These are phyloP conservation scores for Tenebrio molitor DNA, from an alignment of 1,140 invertebrate genomes.

Conservation along the genomic window DNA sequence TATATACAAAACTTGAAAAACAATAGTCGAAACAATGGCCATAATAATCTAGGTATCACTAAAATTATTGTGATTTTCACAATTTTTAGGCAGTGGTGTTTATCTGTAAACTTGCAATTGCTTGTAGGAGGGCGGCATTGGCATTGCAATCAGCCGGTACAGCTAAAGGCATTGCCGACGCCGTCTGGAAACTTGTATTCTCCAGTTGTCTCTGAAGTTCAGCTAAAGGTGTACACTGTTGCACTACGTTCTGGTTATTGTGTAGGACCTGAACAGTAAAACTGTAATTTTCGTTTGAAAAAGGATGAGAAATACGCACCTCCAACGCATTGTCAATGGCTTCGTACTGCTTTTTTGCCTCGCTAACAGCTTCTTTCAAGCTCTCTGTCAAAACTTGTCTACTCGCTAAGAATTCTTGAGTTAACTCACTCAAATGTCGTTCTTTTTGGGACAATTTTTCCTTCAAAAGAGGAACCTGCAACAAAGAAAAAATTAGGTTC, in stretches of 20 bases:
- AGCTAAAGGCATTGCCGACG: slow-evolving; percentile 63
- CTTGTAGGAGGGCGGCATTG: slow-evolving; percentile 63
- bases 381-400: slow-evolving; percentile 66
- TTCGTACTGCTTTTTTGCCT: slow-evolving; percentile 68
- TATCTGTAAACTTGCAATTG: slow-evolving; percentile 60
- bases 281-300: neutral
- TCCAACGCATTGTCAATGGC: slow-evolving; percentile 68
- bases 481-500: slow-evolving; percentile 28
- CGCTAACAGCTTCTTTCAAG: slow-evolving; percentile 64
- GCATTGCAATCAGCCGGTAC: slow-evolving; percentile 66
- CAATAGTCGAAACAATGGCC: slow-evolving; percentile 33
- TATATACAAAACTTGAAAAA: slow-evolving; percentile 32
- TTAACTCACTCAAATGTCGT: slow-evolving; percentile 64
- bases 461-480: slow-evolving; percentile 61
- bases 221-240: slow-evolving; percentile 65
- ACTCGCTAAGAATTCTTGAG: slow-evolving; percentile 62
- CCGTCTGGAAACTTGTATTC: slow-evolving; percentile 66
- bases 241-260: slow-evolving; percentile 65
- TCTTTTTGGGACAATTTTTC: slow-evolving; percentile 65
- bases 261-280: slow-evolving; percentile 64
- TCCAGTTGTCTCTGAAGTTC: slow-evolving; percentile 67
- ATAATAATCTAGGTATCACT: slow-evolving; percentile 1
- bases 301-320: slow-evolving; percentile 56
- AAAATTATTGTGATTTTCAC: slow-evolving; percentile 33
- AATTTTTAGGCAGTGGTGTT: slow-evolving; percentile 62